phyloP scores from a whole-genome alignment of 1,140 invertebrate species.

The Zaprionus tsacasi region DNA sequence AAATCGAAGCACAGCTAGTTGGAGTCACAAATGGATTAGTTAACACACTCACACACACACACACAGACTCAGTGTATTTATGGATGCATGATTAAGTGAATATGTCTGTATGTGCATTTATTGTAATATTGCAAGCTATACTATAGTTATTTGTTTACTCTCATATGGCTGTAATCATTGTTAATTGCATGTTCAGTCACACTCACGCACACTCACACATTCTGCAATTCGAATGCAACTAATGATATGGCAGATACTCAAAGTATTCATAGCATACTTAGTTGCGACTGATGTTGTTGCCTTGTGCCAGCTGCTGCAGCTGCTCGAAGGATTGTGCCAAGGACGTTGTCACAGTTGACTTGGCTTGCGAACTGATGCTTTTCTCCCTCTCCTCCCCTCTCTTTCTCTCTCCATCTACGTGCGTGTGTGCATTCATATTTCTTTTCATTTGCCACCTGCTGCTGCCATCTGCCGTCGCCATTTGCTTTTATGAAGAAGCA shows the following conservation, averaged over 20 bases:
- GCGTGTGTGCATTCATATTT: conserved; percentile 46
- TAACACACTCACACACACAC: neutral
- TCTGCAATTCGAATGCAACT: neutral
- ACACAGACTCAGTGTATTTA: too few species aligned
- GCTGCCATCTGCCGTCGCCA: conserved; percentile 25
- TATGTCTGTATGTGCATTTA: neutral
- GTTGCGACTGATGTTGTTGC: neutral
- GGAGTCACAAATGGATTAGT: neutral
- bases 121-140: neutral
- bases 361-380: conserved; percentile 27
- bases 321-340: conserved; percentile 1
- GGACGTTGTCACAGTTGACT: conserved; percentile 50
- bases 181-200: neutral
- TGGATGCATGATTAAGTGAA: too few species aligned
- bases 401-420: conserved; percentile 3
- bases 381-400: neutral
- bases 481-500: conserved; percentile 63
- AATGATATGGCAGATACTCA: conserved; percentile 6
- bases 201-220: neutral
- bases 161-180: neutral
- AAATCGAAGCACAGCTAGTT: neutral
- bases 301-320: neutral
- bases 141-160: neutral
- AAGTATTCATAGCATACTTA: neutral
- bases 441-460: conserved; percentile 50